Conservation (phyloP, 2,797 vertebrate species). For the Schizothorax lantsangensis region DNA sequence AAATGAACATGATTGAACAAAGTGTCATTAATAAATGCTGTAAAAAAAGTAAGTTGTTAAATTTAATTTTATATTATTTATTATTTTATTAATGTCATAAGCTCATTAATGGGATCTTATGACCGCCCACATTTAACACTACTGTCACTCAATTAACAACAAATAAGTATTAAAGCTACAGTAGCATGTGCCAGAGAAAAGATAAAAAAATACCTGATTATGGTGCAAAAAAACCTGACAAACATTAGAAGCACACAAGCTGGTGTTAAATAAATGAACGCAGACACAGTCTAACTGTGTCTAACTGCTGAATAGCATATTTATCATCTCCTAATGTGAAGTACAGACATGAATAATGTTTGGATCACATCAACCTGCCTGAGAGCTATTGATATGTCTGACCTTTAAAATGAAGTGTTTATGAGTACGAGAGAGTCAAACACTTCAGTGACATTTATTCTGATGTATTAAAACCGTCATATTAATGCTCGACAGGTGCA, state of each 20-base stretch:
- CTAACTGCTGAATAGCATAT: not conserved
- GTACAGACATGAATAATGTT: conserved; percentile 17
- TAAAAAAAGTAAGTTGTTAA: not conserved
- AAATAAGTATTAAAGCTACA: not conserved
- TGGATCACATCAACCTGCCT: conserved; percentile 6
- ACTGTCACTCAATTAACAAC: not conserved
- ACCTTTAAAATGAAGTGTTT: conserved; percentile 47
- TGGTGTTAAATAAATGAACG: not conserved
- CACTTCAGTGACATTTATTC: conserved; percentile 26
- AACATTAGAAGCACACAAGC: not conserved
- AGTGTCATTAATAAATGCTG: not conserved
- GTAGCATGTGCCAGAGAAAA: not conserved
- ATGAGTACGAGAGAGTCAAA: conserved; percentile 22
- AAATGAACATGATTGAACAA: not conserved
- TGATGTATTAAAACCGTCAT: conserved; percentile 32
- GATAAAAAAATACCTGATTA: not conserved
- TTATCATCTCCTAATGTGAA: conserved; percentile 23
- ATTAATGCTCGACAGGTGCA: conserved; percentile 11
- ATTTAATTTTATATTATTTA: too few species aligned
- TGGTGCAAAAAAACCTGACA: not conserved
- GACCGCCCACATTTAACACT: not conserved
- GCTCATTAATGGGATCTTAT: not conserved
- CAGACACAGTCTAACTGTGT: not conserved
- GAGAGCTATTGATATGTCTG: conserved; percentile 36
- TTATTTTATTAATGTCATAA: not conserved